Conservation (phyloP, 1,140 invertebrate genomes). For the Dendrolimus kikuchii region DNA sequence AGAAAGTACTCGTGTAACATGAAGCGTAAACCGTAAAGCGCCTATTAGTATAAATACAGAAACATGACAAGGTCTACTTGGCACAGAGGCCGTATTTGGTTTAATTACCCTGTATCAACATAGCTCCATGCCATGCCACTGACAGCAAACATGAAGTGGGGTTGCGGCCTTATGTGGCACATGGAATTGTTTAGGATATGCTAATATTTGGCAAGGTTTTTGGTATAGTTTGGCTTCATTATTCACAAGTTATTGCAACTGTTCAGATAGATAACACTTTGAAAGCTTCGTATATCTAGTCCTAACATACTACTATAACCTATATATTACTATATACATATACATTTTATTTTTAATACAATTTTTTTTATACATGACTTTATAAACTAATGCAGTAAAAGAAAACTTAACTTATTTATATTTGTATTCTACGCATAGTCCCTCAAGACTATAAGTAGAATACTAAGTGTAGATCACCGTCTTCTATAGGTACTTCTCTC, state of each 20-base stretch:
- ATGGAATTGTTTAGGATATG: constrained; percentile 20
- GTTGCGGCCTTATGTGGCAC: constrained; percentile 14
- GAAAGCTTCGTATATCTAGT: no score
- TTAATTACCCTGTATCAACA: constrained; percentile 25
- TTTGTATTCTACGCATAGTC: no score
- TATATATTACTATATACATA: no score
- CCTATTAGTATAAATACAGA: constrained; percentile 9
- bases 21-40: not conserved
- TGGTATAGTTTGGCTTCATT: constrained; percentile 13
- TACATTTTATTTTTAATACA: no score
- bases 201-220: constrained; percentile 20
- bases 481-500: no score
- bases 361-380: no score
- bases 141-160: constrained; percentile 18
- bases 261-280: no score
- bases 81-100: constrained; percentile 16
- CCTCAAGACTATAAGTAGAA: no score
- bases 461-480: no score
- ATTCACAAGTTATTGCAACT: constrained; percentile 8
- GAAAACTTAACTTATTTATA: no score
- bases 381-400: no score
- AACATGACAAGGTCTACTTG: constrained; percentile 12
- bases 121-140: constrained; percentile 7
- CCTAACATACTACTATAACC: no score
- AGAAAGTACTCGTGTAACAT: not conserved